Base-by-base conservation (phyloP, 1,140 invertebrate species). In the Drosophila teissieri region DNA sequence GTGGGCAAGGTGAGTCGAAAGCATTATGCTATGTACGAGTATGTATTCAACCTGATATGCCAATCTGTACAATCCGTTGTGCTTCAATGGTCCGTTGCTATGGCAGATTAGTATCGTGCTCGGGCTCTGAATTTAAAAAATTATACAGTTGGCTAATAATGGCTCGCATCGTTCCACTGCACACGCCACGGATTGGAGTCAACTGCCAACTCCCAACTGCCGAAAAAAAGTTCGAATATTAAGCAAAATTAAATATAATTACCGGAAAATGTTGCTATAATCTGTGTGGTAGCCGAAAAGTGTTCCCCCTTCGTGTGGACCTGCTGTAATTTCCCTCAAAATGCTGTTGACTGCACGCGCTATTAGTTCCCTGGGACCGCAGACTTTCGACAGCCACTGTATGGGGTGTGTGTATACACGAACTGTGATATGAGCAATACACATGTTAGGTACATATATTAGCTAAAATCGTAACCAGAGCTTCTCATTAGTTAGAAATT, bases 1-100 rank as follows among this genome's bases (percentile, higher is more conserved):
- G 94, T 94, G 69, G 93, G 93, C 75, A 94, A 94, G 81, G 91
- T 92, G 75, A 90, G 91, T 76, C 92, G 14, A 14, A 2, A 10
- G 0, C 19, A 19, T 19, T 19, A 19, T 19, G 19, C 19, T 19
- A 19, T 1, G 19, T 93, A 81, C 93, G 34, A 55, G 42, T 51
- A 42, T 37, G 15, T 15, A 48, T 15, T 14, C 0, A 34, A 15
- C 2, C 11, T 6, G 15, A 37, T 24, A 48, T 34, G 14, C 58
- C 36, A 51, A 67, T 67, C 60, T 11, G 34, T 51, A 51, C 36
- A 19, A 65, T 45, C 61, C 57, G 72, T 44, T 48, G 45, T n/a
- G 73, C 73, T 51, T 76, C 61, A 76, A 76, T 76, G 72, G 64
- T 39, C 57, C 51, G 44, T 19, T 40, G 57, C 56, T 53, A 83